Evolutionary conservation across 2,888 invertebrate genomes (phyloP).

Genomic region (Philhelius pedissequus): DNA sequence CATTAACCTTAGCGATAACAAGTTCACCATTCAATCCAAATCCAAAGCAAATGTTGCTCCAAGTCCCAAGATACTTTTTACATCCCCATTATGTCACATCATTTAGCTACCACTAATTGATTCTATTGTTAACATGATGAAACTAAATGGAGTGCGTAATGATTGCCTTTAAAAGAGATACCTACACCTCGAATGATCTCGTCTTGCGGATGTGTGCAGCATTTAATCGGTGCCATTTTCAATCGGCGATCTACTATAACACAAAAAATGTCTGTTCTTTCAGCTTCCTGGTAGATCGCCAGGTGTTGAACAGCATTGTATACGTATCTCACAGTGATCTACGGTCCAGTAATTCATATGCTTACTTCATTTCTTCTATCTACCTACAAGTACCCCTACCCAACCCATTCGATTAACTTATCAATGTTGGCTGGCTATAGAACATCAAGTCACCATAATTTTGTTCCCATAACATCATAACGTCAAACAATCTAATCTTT

Average conservation of each 20-base stretch:
- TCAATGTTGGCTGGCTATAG: background rate
- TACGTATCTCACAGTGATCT: background rate
- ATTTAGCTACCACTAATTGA: conserved; percentile 11
- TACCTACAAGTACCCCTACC: too few relatives aligned
- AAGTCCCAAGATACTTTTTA: background rate
- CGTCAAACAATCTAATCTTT: conserved; percentile 24
- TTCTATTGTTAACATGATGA: conserved; percentile 6
- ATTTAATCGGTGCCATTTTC: background rate
- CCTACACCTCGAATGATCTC: background rate
- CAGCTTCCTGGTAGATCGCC: conserved; percentile 38
- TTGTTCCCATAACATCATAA: conserved; percentile 25
- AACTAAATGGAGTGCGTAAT: background rate
- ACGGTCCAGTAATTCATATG: background rate
- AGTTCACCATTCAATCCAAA: conserved; percentile 6
- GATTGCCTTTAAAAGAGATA: background rate
- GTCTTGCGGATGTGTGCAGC: background rate
- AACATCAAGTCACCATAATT: background rate
- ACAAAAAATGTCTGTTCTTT: background rate
- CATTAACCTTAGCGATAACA: conserved; percentile 43
- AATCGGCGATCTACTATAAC: conserved; percentile 28
- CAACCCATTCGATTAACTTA: background rate
- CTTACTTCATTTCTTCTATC: background rate
- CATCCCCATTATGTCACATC: conserved; percentile 29
- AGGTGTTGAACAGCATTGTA: background rate
- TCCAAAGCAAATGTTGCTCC: conserved; percentile 2